phyloP scores from a whole-genome alignment of 2,888 invertebrate genomes.

The Ophioninae sp. region DNA sequence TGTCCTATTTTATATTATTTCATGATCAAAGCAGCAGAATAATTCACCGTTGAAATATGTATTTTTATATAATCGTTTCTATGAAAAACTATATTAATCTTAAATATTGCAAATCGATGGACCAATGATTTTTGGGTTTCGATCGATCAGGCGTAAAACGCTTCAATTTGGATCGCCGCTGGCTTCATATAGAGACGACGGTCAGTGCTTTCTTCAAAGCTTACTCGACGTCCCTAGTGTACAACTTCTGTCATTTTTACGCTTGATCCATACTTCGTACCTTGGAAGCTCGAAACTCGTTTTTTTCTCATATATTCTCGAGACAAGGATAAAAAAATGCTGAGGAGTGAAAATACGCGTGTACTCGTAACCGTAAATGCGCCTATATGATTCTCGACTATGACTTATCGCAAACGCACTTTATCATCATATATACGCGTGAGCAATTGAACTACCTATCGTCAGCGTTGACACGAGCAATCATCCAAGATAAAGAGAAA shows the following conservation, averaged over 20 bases:
- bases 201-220: background rate
- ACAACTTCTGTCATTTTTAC: background rate
- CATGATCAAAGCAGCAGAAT: no score
- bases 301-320: background rate
- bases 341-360: background rate
- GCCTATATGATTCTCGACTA: slow-evolving; percentile 47
- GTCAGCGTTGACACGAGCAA: slow-evolving; percentile 70
- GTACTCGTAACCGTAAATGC: background rate
- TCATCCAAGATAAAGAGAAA: slow-evolving; percentile 71
- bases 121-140: background rate
- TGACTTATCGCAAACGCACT: slow-evolving; percentile 70
- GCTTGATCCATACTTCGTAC: background rate
- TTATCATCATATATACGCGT: slow-evolving; percentile 69
- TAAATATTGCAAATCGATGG: background rate
- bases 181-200: background rate
- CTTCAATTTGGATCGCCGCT: background rate
- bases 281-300: background rate
- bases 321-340: no score
- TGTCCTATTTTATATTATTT: background rate
- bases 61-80: no score
- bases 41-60: no score
- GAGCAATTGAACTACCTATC: slow-evolving; percentile 78
- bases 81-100: background rate
- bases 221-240: background rate
- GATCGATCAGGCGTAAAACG: background rate